These are phyloP conservation scores for Podabrus alpinus DNA, from an alignment of 2,888 invertebrate genomes.

Conservation along the genomic window DNA sequence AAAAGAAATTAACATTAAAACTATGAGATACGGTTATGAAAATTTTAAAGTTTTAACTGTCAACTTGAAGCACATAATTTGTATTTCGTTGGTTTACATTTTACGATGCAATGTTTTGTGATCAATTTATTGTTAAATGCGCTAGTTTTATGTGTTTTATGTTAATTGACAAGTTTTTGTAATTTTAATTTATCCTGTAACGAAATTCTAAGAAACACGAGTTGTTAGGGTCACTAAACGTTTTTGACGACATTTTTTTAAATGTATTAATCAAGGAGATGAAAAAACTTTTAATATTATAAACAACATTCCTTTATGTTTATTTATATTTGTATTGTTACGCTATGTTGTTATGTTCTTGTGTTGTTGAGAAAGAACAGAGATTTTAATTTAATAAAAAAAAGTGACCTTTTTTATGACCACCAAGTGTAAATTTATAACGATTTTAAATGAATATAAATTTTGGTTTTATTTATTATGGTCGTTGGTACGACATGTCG, in stretches of 20 bases:
- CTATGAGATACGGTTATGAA: neutral
- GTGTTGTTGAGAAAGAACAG: neutral
- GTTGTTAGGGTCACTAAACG: constrained; percentile 18
- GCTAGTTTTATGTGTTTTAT: constrained; percentile 46
- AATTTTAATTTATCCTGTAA: constrained; percentile 13
- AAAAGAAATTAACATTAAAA: neutral
- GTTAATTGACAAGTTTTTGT: constrained; percentile 44
- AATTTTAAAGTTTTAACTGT: neutral
- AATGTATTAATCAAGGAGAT: constrained; percentile 2
- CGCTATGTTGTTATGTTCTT: neutral
- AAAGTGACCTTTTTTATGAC: neutral
- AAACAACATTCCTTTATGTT: neutral
- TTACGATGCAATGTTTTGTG: constrained; percentile 48
- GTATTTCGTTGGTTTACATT: constrained; percentile 35
- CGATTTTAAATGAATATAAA: neutral
- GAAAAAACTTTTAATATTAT: neutral
- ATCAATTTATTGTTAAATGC: constrained; percentile 47
- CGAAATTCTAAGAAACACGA: constrained; percentile 21
- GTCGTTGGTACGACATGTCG: neutral
- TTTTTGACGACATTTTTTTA: neutral
- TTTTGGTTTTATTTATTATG: neutral
- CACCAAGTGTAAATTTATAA: neutral
- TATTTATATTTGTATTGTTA: neutral
- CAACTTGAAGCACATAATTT: neutral
- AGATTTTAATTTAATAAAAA: neutral